Evolutionary conservation across 2,888 invertebrate species (phyloP).

Genomic region (Monochamus alternatus): DNA sequence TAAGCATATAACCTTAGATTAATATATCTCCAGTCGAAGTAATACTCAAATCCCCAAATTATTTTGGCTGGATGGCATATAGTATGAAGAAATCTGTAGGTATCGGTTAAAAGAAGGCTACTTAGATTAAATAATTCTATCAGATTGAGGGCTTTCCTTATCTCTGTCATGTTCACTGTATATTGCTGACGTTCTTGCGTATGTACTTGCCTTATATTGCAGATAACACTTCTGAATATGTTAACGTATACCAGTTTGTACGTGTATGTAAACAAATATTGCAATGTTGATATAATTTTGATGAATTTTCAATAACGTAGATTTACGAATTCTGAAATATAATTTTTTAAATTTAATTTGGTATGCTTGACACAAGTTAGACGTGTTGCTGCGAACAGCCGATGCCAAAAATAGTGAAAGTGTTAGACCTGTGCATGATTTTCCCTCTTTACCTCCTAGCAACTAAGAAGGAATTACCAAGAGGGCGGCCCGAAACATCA

Average conservation of each 20-base stretch:
- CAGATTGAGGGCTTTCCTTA: conserved; percentile 71
- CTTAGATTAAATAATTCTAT: conserved; percentile 47
- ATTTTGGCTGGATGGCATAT: conserved; percentile 23
- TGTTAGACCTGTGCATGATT: conserved; percentile 64
- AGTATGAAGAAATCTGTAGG: conserved; percentile 44
- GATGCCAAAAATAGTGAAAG: conserved; percentile 59
- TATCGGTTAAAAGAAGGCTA: conserved; percentile 58
- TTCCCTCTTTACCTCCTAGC: conserved; percentile 66
- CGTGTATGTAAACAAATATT: too few relatives aligned
- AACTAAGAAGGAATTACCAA: conserved; percentile 64
- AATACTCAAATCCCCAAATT: neutral
- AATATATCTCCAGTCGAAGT: conserved; percentile 4
- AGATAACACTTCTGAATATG: conserved; percentile 61
- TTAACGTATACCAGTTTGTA: neutral
- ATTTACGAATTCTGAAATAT: too few relatives aligned
- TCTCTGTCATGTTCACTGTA: conserved; percentile 61
- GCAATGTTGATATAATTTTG: too few relatives aligned
- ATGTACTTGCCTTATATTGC: conserved; percentile 52
- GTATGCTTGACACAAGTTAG: conserved; percentile 48
- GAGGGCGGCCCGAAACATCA: conserved; percentile 61
- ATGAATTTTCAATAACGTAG: too few relatives aligned
- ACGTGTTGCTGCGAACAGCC: conserved; percentile 60
- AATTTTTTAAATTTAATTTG: neutral
- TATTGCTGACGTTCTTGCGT: conserved; percentile 43
- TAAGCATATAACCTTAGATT: conserved; percentile 72